Base-by-base conservation (phyloP, 2,113 vertebrate species). In the Seriola quinqueradiata region DNA sequence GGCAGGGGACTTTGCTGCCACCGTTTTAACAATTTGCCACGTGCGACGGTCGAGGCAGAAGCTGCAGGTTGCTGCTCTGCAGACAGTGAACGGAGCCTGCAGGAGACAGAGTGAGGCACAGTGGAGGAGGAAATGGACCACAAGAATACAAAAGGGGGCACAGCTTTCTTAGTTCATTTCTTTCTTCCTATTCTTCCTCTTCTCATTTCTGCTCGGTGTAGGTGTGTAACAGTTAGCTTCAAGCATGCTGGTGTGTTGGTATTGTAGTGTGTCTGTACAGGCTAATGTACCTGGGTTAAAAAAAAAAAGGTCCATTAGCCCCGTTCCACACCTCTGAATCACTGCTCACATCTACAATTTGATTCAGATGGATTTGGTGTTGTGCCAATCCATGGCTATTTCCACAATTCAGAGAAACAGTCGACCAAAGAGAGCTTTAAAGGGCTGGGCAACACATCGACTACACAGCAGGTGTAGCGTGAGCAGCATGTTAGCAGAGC, bases 321-420 rank as follows among this genome's bases (percentile, higher is more conserved):
- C 46, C 25, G 64, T 48, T 59, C 48, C 54, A 67, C 36, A 67
- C 12, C 74, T 46, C 42, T 17, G 42, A 46, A 65, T 65, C n/a
- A 5, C 21, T 46, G 64, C 42, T 23, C 64, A 66, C 64, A 57
- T 57, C 14, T 52, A 13, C 0, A 4, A 42, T 69, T 44, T 42
- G 32, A n/a, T 59, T 50, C 48, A 34, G 38, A 28, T 21, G 50
- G 64, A 54, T 72, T 8, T 61, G 34, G 32, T 19, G 50, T 48
- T 10, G 32, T 16, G 17, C 25, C n/a, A 12, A 17, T 7, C 14
- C 42, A 60, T 4, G 7, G 54, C 34, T 54, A 19, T 50, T 14
- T 38, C 14, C 4, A 17, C 28, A 28, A 48, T 7, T 46, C 50
- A 14, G 64, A 69, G 28, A 50, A 50, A 69, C 12, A n/a, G 23